phyloP scores from a whole-genome alignment of 2,888 invertebrate species.

The Neelides folsomi region DNA sequence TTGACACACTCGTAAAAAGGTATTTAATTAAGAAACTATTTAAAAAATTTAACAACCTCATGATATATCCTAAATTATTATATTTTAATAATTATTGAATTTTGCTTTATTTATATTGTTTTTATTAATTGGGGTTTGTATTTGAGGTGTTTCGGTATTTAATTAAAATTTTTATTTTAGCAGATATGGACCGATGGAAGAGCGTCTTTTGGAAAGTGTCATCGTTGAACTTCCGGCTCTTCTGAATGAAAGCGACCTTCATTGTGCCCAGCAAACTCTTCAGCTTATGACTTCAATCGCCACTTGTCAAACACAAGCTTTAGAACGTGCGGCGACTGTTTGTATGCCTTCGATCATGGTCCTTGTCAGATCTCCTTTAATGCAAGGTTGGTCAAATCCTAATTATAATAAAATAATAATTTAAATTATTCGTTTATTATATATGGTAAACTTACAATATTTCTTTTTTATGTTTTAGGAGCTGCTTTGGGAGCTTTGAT shows the following conservation, averaged over 20 bases:
- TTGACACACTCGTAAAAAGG: constrained; percentile 64
- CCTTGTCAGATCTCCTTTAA: constrained; percentile 75
- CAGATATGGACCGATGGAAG: constrained; percentile 28
- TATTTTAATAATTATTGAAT: background rate
- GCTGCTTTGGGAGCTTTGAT: constrained; percentile 80
- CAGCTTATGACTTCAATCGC: constrained; percentile 71
- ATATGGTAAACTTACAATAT: background rate
- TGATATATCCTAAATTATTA: constrained; percentile 1
- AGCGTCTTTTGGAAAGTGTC: constrained; percentile 22
- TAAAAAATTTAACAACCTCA: too few relatives aligned
- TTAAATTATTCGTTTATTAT: background rate
- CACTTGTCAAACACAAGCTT: constrained; percentile 59
- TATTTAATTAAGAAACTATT: too few relatives aligned
- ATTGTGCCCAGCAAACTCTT: constrained; percentile 85
- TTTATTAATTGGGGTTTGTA: background rate
- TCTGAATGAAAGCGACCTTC: constrained; percentile 84
- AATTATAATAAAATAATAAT: constrained; percentile 1
- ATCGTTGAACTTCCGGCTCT: constrained; percentile 62
- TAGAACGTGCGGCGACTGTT: constrained; percentile 54
- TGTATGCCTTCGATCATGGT: constrained; percentile 74
- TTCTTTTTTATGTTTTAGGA: constrained; percentile 47
- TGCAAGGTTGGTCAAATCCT: constrained; percentile 54
- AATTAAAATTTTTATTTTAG: background rate
- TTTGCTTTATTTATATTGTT: background rate
- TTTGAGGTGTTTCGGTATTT: background rate